Conservation (phyloP, 1,140 invertebrate genomes). For the Sinella curviseta region DNA sequence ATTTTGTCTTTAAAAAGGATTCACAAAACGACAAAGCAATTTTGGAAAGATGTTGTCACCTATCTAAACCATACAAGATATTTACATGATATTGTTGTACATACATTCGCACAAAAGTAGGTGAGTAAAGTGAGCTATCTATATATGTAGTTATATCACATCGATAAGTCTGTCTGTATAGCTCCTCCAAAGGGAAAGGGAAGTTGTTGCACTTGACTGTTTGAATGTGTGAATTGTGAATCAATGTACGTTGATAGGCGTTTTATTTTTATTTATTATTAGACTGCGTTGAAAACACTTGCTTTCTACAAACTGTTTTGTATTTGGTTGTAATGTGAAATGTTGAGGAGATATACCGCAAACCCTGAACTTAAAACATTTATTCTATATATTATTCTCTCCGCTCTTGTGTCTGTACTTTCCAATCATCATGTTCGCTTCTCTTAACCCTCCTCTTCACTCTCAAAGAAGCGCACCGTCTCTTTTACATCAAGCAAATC, state of each 20-base stretch:
- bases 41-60: conserved; percentile 7
- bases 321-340: neutral
- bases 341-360: no score
- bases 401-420: neutral
- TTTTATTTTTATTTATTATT: no score
- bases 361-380: no score
- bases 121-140: no score
- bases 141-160: no score
- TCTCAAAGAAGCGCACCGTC: neutral
- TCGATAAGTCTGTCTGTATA: no score
- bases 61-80: neutral
- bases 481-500: no score
- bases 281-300: neutral
- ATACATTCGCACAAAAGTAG: no score
- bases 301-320: no score
- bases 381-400: no score
- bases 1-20: neutral
- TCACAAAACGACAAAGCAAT: neutral
- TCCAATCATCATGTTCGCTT: neutral
- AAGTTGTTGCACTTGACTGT: neutral
- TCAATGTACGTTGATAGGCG: neutral
- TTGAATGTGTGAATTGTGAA: neutral
- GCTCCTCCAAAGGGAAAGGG: neutral
- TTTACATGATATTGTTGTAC: no score
- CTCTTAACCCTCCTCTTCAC: neutral